Evolutionary conservation across 1,140 invertebrate genomes (phyloP), one percentile per base, ranked within the genome.

Genomic region (Heliconius hermathena): DNA sequence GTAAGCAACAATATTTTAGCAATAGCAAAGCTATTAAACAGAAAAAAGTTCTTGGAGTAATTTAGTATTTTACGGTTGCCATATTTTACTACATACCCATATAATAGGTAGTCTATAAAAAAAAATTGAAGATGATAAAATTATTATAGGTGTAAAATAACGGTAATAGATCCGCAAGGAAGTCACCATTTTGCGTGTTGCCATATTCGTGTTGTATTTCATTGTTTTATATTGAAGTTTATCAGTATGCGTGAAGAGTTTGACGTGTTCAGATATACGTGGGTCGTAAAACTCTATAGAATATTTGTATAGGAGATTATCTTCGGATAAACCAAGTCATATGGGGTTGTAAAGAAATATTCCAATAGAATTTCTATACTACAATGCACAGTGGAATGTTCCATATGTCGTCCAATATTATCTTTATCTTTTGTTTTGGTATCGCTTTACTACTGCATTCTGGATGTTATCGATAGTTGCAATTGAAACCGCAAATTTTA

Each of bases 151-250:
- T 77, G 74, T 77, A 46, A 76, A 60, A 41, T 76, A 81, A 74
- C 80, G 72, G 80, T 77, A 81, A 16, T 20, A 71, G 11, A 77
- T 81, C 72, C 29, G 49, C 72, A 66, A 77, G 83, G 83, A 84
- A 84, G 83, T 81, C 66, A 26, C 74, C 66, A 71, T 74, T 52
- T 76, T 76, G 73, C 49, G 80, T 72, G 77, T 76, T 73, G 77
- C 78, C 77, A 57, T 76, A 75, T 84, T 66, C 16, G 81, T 36
- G 72, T 29, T 49, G 74, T 73, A 38, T 74, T 74, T 80, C 77
- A 82, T 84, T 82, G 83, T 84, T 74, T 81, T 74, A 80, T 79
- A 82, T 82, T 57, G 22, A 20, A 79, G 70, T 78, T 80, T 82
- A 82, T 84, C 77, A 82, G 78, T 82, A 82, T 80, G 76, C 79